These are phyloP conservation scores for Chroicocephalus ridibundus DNA, from an alignment of 2,113 vertebrate species.

Conservation along the genomic window DNA sequence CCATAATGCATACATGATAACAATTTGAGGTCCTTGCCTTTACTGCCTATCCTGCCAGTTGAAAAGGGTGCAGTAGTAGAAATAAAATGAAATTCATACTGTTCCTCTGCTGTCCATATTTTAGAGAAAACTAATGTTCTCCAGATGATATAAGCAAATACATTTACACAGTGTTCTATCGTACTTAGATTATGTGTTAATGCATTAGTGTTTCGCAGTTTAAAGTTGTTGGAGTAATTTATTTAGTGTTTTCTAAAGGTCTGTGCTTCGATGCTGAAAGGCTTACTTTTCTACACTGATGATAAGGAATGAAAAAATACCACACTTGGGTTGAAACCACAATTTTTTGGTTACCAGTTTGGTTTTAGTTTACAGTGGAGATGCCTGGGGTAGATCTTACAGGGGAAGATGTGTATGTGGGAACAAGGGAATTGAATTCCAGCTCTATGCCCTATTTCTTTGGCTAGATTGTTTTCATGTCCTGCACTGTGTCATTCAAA, in stretches of 20 bases:
- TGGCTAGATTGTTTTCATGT: not conserved
- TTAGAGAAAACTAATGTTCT: not conserved
- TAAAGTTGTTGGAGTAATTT: not conserved
- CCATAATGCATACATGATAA: not conserved
- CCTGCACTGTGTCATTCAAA: not conserved
- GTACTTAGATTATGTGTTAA: not conserved
- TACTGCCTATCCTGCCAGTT: not conserved
- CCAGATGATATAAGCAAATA: not conserved
- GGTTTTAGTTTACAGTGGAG: not conserved
- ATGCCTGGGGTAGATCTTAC: not conserved
- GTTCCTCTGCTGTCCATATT: not conserved
- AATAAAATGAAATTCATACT: not conserved
- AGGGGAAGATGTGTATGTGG: not conserved
- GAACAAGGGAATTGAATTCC: not conserved
- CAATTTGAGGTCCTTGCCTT: not conserved
- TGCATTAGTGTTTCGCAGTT: not conserved
- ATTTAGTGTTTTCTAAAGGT: not conserved
- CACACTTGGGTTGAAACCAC: not conserved
- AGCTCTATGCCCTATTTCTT: not conserved
- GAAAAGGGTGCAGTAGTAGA: not conserved
- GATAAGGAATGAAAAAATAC: not conserved
- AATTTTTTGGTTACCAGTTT: not conserved
- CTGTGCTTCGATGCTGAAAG: not conserved
- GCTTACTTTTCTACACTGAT: not conserved
- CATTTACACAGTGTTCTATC: not conserved